Conservation (phyloP, 2,113 vertebrate species). For the Phyllopteryx taeniolatus region DNA sequence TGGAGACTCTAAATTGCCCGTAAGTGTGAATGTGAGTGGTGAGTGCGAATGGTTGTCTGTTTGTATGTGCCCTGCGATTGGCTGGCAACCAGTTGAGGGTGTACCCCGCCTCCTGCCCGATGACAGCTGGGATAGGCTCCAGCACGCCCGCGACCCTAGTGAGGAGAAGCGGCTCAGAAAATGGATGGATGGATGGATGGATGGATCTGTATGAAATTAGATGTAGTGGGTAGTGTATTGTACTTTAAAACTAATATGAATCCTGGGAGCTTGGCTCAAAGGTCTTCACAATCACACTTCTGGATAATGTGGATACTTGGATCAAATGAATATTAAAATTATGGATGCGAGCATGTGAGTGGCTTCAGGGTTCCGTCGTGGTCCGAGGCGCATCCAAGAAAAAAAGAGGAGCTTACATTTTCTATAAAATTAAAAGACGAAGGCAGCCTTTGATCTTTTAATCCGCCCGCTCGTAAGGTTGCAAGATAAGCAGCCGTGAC, state of each 20-base stretch:
- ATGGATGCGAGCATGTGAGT: conserved; percentile 65
- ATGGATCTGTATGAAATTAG: neutral
- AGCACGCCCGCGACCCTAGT: no score
- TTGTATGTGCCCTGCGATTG: no score
- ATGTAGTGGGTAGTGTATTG: no score
- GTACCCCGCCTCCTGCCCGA: no score
- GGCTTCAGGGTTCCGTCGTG: conserved; percentile 61
- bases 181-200: no score
- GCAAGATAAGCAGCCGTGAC: conserved; percentile 92
- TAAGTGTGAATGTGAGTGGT: no score
- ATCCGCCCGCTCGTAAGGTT: conserved; percentile 93
- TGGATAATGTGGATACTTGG: conserved; percentile 44
- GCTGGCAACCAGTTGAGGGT: no score
- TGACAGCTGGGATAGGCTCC: no score
- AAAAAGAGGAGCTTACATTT: conserved; percentile 81
- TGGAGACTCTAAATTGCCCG: no score
- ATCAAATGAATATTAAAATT: conserved; percentile 70
- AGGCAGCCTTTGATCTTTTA: conserved; percentile 96
- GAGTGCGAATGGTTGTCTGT: no score
- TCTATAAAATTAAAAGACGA: conserved; percentile 86
- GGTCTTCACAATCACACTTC: neutral
- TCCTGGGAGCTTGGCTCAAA: neutral
- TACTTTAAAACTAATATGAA: neutral
- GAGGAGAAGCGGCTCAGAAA: no score
- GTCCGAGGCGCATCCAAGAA: conserved; percentile 74